Conservation (phyloP, 2,113 vertebrate species). For the Albula goreensis region DNA sequence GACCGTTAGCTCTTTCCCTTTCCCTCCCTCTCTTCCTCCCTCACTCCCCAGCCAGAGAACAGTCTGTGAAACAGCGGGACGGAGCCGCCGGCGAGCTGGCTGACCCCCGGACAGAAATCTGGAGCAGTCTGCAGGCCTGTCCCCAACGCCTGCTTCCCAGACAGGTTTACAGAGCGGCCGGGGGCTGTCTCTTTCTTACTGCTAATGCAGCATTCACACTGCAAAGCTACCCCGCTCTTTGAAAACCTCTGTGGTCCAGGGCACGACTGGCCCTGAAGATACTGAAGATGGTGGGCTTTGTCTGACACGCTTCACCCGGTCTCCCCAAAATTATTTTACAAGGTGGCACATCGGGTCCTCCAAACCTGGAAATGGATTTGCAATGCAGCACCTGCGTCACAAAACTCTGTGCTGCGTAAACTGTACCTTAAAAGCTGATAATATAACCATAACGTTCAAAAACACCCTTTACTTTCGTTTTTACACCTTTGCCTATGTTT, state of each 20-base stretch:
- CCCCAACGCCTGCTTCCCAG: conserved; percentile 3
- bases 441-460: no score
- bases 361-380: no score
- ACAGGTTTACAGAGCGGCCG: conserved; percentile 7
- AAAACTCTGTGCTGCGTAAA: no score
- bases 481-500: no score
- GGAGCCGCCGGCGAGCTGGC: conserved; percentile 7
- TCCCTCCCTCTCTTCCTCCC: background rate
- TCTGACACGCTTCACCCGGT: background rate
- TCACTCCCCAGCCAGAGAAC: background rate
- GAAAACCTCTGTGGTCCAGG: background rate
- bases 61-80: background rate
- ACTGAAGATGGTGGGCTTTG: background rate
- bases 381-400: no score
- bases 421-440: no score
- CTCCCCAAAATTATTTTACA: background rate
- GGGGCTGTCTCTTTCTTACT: background rate
- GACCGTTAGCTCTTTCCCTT: background rate
- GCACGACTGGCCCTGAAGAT: background rate
- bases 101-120: conserved; percentile 5
- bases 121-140: background rate
- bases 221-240: background rate
- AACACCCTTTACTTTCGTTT: no score
- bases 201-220: background rate
- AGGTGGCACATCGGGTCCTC: no score